A percentile compares a stretch with the other conserved stretches of the same genome.
Conservation (phyloP, 2,797 vertebrate genomes). For the Calcarius lapponicus region DNA sequence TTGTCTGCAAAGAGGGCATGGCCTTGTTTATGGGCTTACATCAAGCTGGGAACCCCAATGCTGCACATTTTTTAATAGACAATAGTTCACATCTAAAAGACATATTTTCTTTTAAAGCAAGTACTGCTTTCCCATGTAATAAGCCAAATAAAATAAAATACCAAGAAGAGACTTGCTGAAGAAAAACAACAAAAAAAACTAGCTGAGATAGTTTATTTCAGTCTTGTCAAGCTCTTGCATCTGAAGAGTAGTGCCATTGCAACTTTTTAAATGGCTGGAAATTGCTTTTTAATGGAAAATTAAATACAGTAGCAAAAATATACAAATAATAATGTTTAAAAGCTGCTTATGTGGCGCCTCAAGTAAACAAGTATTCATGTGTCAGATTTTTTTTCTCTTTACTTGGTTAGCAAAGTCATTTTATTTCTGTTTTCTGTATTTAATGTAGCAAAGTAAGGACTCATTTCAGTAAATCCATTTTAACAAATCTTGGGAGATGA, state of each 20-base stretch:
- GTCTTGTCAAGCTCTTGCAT: neutral
- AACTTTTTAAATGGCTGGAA: neutral
- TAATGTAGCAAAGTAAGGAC: neutral
- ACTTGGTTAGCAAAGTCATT: neutral
- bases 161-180: neutral
- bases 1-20: neutral
- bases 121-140: constrained; percentile 41
- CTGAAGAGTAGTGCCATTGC: neutral
- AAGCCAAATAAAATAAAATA: constrained; percentile 64
- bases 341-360: neutral
- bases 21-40: neutral
- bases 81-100: neutral
- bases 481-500: neutral
- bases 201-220: neutral
- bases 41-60: neutral
- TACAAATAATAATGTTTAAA: neutral
- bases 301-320: neutral
- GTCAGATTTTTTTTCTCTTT: neutral
- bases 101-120: constrained; percentile 36
- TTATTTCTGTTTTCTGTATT: neutral
- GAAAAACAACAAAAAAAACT: neutral
- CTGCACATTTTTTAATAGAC: neutral
- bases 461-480: neutral
- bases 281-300: neutral
- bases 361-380: neutral